These are phyloP conservation scores for Caenorhabditis brenneri DNA, from an alignment of 1,140 invertebrate genomes.

Conservation along the genomic window DNA sequence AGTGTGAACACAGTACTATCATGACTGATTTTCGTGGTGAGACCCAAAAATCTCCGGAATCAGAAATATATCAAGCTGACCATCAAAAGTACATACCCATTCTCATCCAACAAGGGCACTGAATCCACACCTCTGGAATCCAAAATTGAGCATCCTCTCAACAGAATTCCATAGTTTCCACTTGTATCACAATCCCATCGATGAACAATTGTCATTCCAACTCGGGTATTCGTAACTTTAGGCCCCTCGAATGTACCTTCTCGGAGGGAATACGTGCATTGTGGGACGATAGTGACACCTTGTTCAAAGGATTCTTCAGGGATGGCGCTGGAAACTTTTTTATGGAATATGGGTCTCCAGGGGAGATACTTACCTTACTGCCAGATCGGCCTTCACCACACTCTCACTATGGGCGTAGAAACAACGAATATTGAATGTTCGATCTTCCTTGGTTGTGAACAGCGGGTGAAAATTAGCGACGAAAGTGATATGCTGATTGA, in stretches of 20 bases:
- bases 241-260: conserved; percentile 61
- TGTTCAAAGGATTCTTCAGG: conserved; percentile 54
- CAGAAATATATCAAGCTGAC: too few relatives aligned
- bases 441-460: conserved; percentile 63
- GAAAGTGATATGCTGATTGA: conserved; percentile 59
- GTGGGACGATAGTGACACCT: conserved; percentile 54
- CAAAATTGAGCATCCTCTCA: conserved; percentile 8
- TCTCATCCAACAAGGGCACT: background rate
- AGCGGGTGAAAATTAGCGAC: conserved; percentile 64
- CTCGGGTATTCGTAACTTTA: conserved; percentile 52
- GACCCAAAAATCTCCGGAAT: too few relatives aligned
- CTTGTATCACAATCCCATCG: conserved; percentile 64
- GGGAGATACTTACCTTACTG: conserved; percentile 57
- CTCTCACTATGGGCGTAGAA: conserved; percentile 61
- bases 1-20: too few relatives aligned
- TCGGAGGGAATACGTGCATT: conserved; percentile 62
- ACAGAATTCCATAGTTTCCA: conserved; percentile 36
- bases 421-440: conserved; percentile 62
- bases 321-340: conserved; percentile 21
- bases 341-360: background rate
- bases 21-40: too few relatives aligned
- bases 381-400: conserved; percentile 54
- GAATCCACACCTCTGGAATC: background rate
- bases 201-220: conserved; percentile 63
- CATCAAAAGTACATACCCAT: background rate